Evolutionary conservation across 2,797 vertebrate genomes (phyloP).

Genomic region (Pantherophis vulpinus): DNA sequence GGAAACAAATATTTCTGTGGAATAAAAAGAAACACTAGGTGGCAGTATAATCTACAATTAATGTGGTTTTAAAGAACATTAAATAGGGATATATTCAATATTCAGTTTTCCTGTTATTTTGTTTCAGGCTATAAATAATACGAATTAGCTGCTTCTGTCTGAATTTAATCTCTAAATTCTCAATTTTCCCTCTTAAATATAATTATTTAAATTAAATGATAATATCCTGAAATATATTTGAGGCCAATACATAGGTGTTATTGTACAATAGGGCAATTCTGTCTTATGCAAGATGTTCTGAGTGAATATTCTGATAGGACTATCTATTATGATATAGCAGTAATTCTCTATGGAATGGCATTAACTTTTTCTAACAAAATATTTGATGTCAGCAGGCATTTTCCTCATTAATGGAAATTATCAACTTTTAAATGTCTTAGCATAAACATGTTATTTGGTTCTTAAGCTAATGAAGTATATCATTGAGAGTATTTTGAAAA

Average conservation of each 20-base stretch:
- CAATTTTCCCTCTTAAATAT: background rate
- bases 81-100: background rate
- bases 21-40: conserved; percentile 52
- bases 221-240: background rate
- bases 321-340: background rate
- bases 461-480: background rate
- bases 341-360: background rate
- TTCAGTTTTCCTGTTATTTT: background rate
- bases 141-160: background rate
- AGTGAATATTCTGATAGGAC: background rate
- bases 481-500: conserved; percentile 21
- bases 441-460: background rate
- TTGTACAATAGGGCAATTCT: background rate
- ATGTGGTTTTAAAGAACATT: background rate
- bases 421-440: background rate
- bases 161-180: background rate
- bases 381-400: background rate
- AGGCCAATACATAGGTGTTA: background rate
- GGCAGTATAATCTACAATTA: conserved; percentile 39
- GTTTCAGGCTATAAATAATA: background rate
- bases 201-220: background rate
- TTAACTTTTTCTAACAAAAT: background rate
- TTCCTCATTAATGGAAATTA: background rate
- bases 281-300: background rate
- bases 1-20: background rate